phyloP scores from a whole-genome alignment of 2,888 invertebrate genomes.

The Rapana venosa region DNA sequence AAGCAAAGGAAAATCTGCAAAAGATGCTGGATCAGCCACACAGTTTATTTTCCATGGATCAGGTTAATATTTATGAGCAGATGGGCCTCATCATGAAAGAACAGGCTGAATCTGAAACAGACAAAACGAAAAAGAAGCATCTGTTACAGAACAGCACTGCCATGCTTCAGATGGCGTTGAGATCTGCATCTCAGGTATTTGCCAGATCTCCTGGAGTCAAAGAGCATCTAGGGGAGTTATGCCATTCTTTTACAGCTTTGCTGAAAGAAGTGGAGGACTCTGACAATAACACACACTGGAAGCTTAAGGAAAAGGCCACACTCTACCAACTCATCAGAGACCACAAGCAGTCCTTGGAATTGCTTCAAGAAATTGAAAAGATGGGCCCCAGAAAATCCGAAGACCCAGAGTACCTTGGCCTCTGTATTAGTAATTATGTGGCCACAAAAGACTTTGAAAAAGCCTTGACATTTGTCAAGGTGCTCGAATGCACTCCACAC shows the following conservation, averaged over 20 bases:
- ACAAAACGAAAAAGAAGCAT: neutral
- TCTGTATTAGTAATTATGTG: neutral
- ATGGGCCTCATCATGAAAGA: constrained; percentile 16
- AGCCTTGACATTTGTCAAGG: neutral
- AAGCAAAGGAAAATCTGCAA: neutral
- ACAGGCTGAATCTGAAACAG: constrained; percentile 4
- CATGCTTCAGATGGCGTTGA: constrained; percentile 14
- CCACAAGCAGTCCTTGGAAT: constrained; percentile 10
- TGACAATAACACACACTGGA: neutral
- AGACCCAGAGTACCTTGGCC: constrained; percentile 12
- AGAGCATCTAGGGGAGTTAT: constrained; percentile 21
- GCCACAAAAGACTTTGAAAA: neutral
- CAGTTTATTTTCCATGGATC: neutral
- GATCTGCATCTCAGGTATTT: neutral
- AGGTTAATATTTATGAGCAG: constrained; percentile 26
- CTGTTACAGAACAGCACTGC: neutral
- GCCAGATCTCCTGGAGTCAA: neutral
- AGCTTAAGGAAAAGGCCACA: constrained; percentile 20
- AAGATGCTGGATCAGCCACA: neutral
- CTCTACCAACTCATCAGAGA: constrained; percentile 11
- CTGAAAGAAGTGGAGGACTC: constrained; percentile 17
- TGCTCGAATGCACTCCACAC: neutral
- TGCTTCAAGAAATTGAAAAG: constrained; percentile 23
- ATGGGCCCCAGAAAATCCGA: constrained; percentile 13
- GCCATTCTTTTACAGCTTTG: constrained; percentile 9